Evolutionary conservation across 2,888 invertebrate genomes (phyloP), one percentile per base, ranked within the genome.

Genomic region (Ametastegia equiseti): DNA sequence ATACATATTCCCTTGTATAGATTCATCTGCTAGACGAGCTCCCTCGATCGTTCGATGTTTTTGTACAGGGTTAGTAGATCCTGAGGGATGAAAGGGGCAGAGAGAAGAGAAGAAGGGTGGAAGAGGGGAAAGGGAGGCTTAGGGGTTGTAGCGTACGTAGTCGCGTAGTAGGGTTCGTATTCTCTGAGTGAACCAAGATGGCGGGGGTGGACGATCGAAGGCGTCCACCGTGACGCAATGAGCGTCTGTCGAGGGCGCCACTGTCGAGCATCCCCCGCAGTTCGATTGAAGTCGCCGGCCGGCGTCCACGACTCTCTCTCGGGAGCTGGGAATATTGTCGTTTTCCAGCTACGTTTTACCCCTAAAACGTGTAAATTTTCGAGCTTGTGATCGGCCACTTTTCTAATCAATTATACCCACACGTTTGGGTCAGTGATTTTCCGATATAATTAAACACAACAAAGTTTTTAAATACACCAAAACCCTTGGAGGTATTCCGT

Each of bases 241-340:
- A 57, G 83, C 82, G 82, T 84, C 84, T 60, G 83, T 81, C 84
- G 85, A 89, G 84, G 91, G 91, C 91, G 91, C 91, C 91, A 91
- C 91, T 83, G 88, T 90, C 91, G 90, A 84, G 82, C 85, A 86
- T 85, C 86, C 87, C 88, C 88, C 89, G 86, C 91, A 91, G 91
- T 91, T 91, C 91, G 91, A 91, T 91, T 88, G 87, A 86, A 88
- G 90, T 89, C 91, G 91, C 91, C 91, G 91, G 91, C 91, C 91
- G 91, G 91, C 88, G 83, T 87, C 87, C 88, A 90, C 89, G 88
- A 86, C 75, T 54, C 11, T 75, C 36, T n/a, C n/a, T n/a, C 54
- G 33, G 71, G 60, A 23, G 42, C 71, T 47, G 45, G 15, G n/a
- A 47, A 36, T 39, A 39, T 54, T 23, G 54, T n/a, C n/a, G n/a